A percentile compares a stretch with the other conserved stretches of the same genome.
These are phyloP conservation scores for Planococcus citri DNA, from an alignment of 1,140 invertebrate genomes.

Conservation along the genomic window DNA sequence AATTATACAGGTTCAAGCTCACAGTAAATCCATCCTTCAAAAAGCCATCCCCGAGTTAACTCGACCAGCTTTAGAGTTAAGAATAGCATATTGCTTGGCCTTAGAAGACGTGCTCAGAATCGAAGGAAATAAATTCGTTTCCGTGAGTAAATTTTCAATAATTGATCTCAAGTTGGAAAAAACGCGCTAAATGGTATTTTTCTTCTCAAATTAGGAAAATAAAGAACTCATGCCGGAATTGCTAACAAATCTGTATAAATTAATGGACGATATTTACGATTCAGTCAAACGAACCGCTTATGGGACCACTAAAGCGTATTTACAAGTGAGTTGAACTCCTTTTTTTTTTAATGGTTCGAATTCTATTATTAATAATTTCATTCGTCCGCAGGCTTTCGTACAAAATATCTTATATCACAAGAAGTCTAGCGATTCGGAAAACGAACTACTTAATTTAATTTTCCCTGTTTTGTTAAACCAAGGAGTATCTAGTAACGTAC, in stretches of 20 bases:
- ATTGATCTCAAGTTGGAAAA: not conserved
- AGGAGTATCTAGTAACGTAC: conserved; percentile 62
- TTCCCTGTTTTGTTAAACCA: conserved; percentile 64
- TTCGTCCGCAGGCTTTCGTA: conserved; percentile 41
- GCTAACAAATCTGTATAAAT: conserved; percentile 71
- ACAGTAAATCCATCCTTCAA: conserved; percentile 71
- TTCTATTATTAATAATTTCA: not conserved
- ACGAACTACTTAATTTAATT: conserved; percentile 59
- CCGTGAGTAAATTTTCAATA: conserved; percentile 8
- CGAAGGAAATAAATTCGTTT: conserved; percentile 26
- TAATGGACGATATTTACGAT: conserved; percentile 90
- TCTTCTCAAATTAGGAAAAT: conserved; percentile 33
- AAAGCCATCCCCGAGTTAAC: conserved; percentile 72
- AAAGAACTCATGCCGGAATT: conserved; percentile 49
- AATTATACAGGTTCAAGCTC: conserved; percentile 36
- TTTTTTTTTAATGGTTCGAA: conserved; percentile 56
- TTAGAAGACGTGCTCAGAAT: conserved; percentile 63
- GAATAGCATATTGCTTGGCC: conserved; percentile 79
- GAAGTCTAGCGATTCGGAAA: conserved; percentile 58
- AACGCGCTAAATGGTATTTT: not conserved
- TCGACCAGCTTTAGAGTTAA: conserved; percentile 68
- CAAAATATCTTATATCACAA: conserved; percentile 69
- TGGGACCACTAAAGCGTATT: conserved; percentile 55
- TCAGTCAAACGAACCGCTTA: conserved; percentile 66
- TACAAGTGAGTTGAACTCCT: conserved; percentile 29